Base-by-base conservation (phyloP, 2,797 vertebrate species). In the Remorina albescens region DNA sequence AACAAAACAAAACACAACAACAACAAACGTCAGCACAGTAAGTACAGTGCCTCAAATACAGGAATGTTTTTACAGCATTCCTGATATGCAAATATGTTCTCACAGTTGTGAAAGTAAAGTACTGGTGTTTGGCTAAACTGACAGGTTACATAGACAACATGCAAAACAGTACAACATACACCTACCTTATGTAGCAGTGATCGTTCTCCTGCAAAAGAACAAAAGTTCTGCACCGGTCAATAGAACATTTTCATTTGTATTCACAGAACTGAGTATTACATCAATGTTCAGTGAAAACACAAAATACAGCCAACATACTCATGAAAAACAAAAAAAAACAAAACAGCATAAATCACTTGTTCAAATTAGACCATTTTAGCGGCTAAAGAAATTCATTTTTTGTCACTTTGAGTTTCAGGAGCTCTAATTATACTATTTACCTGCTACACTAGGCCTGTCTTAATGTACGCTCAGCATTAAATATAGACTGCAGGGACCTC, bases 141-240 rank as follows among this genome's bases (percentile, higher is more conserved):
- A 54, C 34, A 10, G n/a, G 6, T 2, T 25, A 65, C 25, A 51
- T 46, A 69, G 51, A 46, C 60, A 75, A 81, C 70, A 91, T 86
- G 81, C 83, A 91, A 90, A 90, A 50, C 68, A 66, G 67, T 67
- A 28, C 42, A 64, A 51, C 26, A 70, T 60, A 32, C 37, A 78
- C 95, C 44, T 82, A 95, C 95, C 94, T 92, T 42, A 71, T 76
- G 64, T 78, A 77, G 46, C 47, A 55, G 28, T n/a, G 67, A 2
- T 91, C 91, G 11, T 77, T 90, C 39, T 90, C 92, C 94, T 95
- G 89, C 21, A 83, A 76, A 76, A 71, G 91, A 51, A 60, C 74
- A 18, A 82, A 61, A 86, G 68, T 5, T 60, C 8, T 26, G 10
- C 18, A 56, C 80, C 26, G 81, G 79, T 69, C n/a, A 76, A 18